Base-by-base conservation (phyloP, 1,140 invertebrate genomes). In the Caenorhabditis latens region DNA sequence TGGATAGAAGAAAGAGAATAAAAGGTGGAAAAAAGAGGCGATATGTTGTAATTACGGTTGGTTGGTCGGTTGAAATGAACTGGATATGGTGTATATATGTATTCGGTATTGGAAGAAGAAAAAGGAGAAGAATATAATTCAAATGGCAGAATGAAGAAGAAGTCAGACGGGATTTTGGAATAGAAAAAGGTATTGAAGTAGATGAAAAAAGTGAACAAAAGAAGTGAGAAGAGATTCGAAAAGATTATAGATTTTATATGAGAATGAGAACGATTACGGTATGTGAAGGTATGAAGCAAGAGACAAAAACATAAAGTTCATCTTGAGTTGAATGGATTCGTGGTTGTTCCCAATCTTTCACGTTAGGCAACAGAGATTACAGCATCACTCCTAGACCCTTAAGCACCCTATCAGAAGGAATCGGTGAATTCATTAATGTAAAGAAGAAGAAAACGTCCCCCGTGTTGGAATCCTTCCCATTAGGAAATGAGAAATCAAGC, bases 11-110 rank as follows among this genome's bases (percentile, higher is more conserved):
- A 65, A 21, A 40, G 21, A n/a, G 32, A 71, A 48, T 19, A 71
- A 32, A 50, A 79, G 71, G 21, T 14, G 71, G 42, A 46, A 71
- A 71, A 43, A 79, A 24, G 71, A 8, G 46, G 7, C 43, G 16
- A 42, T 50, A 71, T 79, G 71, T 50, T 79, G 71, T 79, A 79
- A 79, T 79, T 79, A 79, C 71, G 46, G 71, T 53, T 42, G 46
- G 5, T 14, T 79, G 71, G n/a, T 53, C n/a, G 19, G 40, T 79
- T 40, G 71, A 50, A 79, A 79, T 79, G 71, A 79, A 79, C 71
- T 79, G 71, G 71, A 79, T 79, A 79, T 79, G n/a, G 11, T 16
- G 50, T 53, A 32, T 32, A 32, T 71, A 32, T 71, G 42, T 71
- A 71, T 71, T 46, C 71, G 46, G 43, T 79, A 50, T 79, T 50